Percentiles rank a stretch among this genome's conserved stretches.
These are phyloP conservation scores for Parus major DNA, from an alignment of 2,113 vertebrate species.

Conservation along the genomic window DNA sequence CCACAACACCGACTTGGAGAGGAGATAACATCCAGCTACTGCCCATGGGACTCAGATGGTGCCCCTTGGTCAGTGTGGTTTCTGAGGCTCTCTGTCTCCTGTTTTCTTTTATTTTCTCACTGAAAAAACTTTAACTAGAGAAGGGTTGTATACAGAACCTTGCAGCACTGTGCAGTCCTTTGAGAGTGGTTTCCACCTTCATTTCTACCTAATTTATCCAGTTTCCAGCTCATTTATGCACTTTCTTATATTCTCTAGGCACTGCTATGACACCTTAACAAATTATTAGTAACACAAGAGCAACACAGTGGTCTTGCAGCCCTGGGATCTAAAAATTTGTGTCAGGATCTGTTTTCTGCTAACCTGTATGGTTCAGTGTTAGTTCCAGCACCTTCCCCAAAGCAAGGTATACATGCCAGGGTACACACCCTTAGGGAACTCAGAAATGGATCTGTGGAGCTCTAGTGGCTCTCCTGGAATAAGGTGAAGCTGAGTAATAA, in stretches of 20 bases:
- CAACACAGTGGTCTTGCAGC: background rate
- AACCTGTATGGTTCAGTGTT: background rate
- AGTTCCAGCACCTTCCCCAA: background rate
- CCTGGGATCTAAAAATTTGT: background rate
- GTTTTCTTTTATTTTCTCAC: background rate
- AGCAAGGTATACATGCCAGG: background rate
- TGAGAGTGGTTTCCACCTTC: background rate
- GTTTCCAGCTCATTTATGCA: background rate
- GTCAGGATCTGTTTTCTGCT: background rate
- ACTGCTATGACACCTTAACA: background rate
- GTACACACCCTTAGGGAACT: background rate
- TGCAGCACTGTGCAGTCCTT: background rate
- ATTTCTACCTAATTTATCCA: background rate
- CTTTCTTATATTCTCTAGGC: background rate
- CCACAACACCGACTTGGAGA: accelerated
- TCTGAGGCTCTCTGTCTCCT: accelerated
- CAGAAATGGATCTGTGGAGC: background rate
- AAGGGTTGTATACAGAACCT: background rate
- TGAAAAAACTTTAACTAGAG: background rate
- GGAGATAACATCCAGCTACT: background rate
- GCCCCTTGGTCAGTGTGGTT: background rate
- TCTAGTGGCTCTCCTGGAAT: background rate
- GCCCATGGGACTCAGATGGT: background rate
- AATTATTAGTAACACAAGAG: background rate
- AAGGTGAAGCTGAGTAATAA: background rate